phyloP scores from a whole-genome alignment of 64 coral and sea anemone genomes.

The Montipora capricornis region DNA sequence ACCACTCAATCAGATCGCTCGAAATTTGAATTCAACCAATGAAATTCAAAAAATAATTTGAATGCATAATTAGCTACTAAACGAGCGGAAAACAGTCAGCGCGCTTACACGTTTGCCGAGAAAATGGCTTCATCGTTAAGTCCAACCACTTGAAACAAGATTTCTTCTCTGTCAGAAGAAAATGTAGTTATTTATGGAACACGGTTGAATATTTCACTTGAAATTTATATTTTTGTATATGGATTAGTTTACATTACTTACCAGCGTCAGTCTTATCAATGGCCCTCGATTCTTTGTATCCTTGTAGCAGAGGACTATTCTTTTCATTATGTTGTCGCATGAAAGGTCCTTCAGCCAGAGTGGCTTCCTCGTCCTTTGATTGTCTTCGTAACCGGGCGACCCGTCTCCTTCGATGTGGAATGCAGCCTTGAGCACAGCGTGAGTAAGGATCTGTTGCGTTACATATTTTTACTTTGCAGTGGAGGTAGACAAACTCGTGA shows the following conservation, averaged over 20 bases:
- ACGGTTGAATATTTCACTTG: no score
- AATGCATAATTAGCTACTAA: no score
- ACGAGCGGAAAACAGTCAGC: no score
- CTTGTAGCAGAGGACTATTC: not conserved
- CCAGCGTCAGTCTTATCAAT: not conserved
- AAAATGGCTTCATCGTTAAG: no score
- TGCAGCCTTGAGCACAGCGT: constrained; percentile 40
- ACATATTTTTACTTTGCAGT: constrained; percentile 38
- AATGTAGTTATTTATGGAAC: no score
- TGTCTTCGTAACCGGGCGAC: not conserved
- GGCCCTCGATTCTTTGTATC: not conserved
- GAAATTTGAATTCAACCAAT: no score
- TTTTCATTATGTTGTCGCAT: not conserved
- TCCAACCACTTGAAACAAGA: no score
- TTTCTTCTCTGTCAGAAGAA: no score
- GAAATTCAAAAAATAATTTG: no score
- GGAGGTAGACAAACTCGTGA: constrained; percentile 32
- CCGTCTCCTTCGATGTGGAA: not conserved
- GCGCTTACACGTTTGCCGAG: no score
- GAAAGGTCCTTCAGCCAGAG: constrained; percentile 12
- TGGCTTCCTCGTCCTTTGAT: constrained; percentile 8
- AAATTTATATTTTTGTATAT: no score
- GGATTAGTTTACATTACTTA: not conserved
- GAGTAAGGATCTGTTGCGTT: constrained; percentile 32
- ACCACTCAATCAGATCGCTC: no score